Evolutionary conservation across 2,888 invertebrate species (phyloP).

Genomic region (Lamellibrachia columna): DNA sequence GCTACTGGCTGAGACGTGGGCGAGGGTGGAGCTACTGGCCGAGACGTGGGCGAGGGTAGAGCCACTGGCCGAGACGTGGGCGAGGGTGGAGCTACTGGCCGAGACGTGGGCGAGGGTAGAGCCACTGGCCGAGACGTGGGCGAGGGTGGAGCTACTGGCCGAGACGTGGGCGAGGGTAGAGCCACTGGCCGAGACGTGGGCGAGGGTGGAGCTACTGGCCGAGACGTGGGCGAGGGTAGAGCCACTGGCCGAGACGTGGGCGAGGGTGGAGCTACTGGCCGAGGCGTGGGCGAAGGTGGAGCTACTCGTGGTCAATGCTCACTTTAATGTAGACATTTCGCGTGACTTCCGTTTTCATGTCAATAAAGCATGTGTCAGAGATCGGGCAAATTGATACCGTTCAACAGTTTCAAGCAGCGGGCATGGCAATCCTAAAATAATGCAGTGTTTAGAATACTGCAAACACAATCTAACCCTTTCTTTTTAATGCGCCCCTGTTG

Average conservation of each 20-base stretch:
- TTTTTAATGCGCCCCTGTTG: no score
- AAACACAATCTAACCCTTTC: no score
- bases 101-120: not conserved
- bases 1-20: not conserved
- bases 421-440: not conserved
- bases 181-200: not conserved
- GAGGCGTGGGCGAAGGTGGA: not conserved
- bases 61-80: not conserved
- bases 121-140: not conserved
- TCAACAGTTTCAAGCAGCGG: not conserved
- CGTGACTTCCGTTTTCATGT: not conserved
- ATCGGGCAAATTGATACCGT: not conserved
- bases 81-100: not conserved
- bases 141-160: not conserved
- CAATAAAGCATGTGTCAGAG: conserved; percentile 6
- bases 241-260: not conserved
- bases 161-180: not conserved
- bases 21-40: not conserved
- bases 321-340: not conserved
- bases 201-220: not conserved
- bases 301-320: not conserved
- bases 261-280: not conserved
- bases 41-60: not conserved
- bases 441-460: no score
- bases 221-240: not conserved